These are phyloP conservation scores for Oryzias woworae DNA, from an alignment of 2,113 vertebrate species.

Conservation along the genomic window DNA sequence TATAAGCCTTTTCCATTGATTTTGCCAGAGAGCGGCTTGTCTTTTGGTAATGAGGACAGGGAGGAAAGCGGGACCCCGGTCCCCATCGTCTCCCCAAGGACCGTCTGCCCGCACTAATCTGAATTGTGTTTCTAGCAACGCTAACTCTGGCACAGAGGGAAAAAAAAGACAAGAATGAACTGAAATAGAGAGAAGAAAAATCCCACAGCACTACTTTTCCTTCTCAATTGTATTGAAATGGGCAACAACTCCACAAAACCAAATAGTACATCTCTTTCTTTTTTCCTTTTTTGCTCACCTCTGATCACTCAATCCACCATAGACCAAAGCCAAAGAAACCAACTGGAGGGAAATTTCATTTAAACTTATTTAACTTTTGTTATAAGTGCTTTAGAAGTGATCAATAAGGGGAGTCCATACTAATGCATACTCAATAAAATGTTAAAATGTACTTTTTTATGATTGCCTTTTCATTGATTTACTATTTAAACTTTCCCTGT, in stretches of 20 bases:
- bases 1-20: constrained; percentile 76
- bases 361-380: constrained; percentile 35
- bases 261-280: constrained; percentile 41
- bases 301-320: constrained; percentile 54
- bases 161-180: constrained; percentile 41
- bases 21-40: constrained; percentile 73
- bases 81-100: constrained; percentile 65
- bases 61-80: constrained; percentile 69
- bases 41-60: constrained; percentile 78
- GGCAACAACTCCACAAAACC: constrained; percentile 43
- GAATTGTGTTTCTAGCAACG: constrained; percentile 66
- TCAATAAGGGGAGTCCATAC: constrained; percentile 46
- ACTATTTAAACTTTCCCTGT: constrained; percentile 30
- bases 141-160: constrained; percentile 46
- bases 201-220: constrained; percentile 23
- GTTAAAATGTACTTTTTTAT: neutral
- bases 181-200: constrained; percentile 39
- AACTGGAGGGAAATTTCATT: constrained; percentile 28
- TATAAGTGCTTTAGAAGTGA: constrained; percentile 38
- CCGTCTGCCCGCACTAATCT: constrained; percentile 72
- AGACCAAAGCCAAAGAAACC: constrained; percentile 18
- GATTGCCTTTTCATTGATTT: constrained; percentile 44
- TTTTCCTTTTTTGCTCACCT: constrained; percentile 17
- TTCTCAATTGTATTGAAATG: constrained; percentile 46
- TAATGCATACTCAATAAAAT: constrained; percentile 5